Evolutionary conservation across 2,113 vertebrate genomes (phyloP), one percentile per base, ranked within the genome.

Genomic region (Accipiter cooperii): DNA sequence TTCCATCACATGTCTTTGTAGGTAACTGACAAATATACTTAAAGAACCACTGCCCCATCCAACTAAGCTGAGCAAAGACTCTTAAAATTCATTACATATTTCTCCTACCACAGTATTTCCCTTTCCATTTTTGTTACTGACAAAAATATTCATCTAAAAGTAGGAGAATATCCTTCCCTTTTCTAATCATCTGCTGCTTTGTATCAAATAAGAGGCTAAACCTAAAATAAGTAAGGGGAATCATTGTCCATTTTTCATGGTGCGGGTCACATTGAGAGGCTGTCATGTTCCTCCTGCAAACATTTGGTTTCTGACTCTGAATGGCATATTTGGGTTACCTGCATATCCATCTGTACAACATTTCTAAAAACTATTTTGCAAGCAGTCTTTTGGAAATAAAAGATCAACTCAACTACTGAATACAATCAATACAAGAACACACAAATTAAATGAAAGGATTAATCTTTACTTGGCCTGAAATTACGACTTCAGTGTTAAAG

Each of bases 21-120:
- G 90, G 82, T 63, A 68, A 83, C 60, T 36, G 76, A 87, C 65
- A 96, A 96, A 96, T 83, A 84, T 22, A 75, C 89, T 60, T 44
- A 11, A 60, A 89, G 85, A 96, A 64, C 47, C 47, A 17, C 88
- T 69, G 79, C 75, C 22, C 71, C 61, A 15, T 46, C 74, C 70
- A 76, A 58, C 55, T 29, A 88, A 90, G 66, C 85, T 9, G n/a
- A 96, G 94, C 73, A 89, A 85, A 96, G 65, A 31, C 81, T 76
- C 88, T 31, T 64, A 89, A 91, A 74, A 93, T 95, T 84, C 84
- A 77, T 60, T 47, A 38, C 44, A 4, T 57, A 58, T 52, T 96
- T 90, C 94, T 79, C 65, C 80, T 44, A 33, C 89, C 69, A 10
- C 81, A 78, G 63, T 31, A 78, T 86, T 96, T 75, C 95, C 77